Conservation (phyloP, 1,140 invertebrate genomes). For the Musca vetustissima region DNA sequence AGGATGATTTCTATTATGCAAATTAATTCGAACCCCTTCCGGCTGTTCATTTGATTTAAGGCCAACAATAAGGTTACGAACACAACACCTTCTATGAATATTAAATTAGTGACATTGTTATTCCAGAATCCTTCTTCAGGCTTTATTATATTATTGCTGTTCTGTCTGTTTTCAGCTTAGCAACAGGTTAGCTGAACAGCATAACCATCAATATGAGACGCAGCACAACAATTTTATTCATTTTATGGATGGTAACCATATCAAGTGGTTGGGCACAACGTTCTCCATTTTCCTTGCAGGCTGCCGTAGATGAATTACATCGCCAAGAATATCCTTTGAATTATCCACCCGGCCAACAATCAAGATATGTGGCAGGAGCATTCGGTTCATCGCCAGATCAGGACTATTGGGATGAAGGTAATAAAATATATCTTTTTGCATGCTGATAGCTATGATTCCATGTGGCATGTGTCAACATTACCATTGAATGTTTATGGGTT, state of each 20-base stretch:
- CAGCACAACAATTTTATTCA: too few relatives aligned
- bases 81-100: neutral
- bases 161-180: neutral
- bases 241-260: neutral
- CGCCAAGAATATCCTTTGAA: slow-evolving; percentile 51
- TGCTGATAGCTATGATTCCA: too few relatives aligned
- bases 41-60: neutral
- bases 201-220: too few relatives aligned
- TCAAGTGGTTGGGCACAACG: slow-evolving; percentile 33
- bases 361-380: slow-evolving; percentile 29
- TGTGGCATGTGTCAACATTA: too few relatives aligned
- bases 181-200: neutral
- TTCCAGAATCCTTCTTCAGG: neutral
- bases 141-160: neutral
- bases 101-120: slow-evolving; percentile 13
- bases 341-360: slow-evolving; percentile 31
- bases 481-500: too few relatives aligned
- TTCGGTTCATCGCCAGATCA: slow-evolving; percentile 28
- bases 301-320: slow-evolving; percentile 51
- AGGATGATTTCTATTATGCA: slow-evolving; percentile 6
- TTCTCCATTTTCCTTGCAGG: slow-evolving; percentile 48
- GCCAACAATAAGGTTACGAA: too few relatives aligned
- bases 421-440: slow-evolving; percentile 24
- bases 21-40: slow-evolving; percentile 8
- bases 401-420: slow-evolving; percentile 53